Evolutionary conservation across 2,797 vertebrate genomes (phyloP).

Genomic region (Xenentodon cancila): DNA sequence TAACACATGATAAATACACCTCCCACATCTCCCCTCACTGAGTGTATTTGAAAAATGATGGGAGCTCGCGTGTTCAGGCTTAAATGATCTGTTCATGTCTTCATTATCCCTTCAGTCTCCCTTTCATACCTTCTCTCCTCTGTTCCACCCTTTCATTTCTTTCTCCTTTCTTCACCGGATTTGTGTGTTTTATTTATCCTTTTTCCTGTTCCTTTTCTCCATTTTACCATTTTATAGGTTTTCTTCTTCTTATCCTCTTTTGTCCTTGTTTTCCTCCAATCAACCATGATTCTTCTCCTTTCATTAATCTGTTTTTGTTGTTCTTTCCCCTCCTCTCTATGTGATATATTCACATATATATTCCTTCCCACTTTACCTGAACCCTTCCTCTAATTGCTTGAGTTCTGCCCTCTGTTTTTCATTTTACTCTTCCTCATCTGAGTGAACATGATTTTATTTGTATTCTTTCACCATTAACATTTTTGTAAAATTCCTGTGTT

Average conservation of each 20-base stretch:
- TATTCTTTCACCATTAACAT: not conserved
- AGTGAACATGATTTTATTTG: not conserved
- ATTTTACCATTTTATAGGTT: not conserved
- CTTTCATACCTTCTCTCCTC: not conserved
- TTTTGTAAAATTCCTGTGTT: not conserved
- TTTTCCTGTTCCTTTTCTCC: not conserved
- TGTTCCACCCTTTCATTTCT: not conserved
- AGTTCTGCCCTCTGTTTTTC: not conserved
- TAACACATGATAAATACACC: constrained; percentile 30
- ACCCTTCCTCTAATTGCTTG: not conserved
- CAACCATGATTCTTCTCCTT: not conserved
- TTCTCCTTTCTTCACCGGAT: not conserved
- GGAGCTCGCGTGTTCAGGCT: constrained; percentile 9
- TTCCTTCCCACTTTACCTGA: not conserved
- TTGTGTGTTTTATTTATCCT: not conserved
- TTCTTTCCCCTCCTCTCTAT: not conserved
- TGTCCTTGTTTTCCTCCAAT: not conserved
- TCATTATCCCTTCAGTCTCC: not conserved
- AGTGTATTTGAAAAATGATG: constrained; percentile 28
- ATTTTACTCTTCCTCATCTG: not conserved
- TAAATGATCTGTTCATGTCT: constrained; percentile 22
- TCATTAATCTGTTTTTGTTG: not conserved
- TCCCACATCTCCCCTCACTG: not conserved
- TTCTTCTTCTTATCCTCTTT: not conserved
- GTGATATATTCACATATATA: not conserved